Base-by-base conservation (phyloP, 1,140 invertebrate species). In the Polypedilum pembai region DNA sequence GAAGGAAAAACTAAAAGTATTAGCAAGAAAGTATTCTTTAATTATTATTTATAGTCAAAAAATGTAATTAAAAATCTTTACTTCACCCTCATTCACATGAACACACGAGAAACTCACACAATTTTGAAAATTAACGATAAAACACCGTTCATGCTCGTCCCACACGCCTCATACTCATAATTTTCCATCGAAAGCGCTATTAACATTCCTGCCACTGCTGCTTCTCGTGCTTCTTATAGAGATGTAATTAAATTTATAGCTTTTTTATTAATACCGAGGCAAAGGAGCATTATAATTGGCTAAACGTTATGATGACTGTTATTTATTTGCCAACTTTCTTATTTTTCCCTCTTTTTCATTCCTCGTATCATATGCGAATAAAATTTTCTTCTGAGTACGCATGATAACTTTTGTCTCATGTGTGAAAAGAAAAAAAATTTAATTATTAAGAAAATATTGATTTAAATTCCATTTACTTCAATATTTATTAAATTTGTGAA, bases 1-100 rank as follows among this genome's bases (percentile, higher is more conserved):
- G n/a, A n/a, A 69, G 17, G 8, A 20, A 8, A 69, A 56, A 56
- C 45, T 56, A 56, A 69, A 69, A 69, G 65, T 69, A 69, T 69
- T 69, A 69, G 65, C 65, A 56, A 56, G 8, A 69, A 69, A 69
- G 65, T 69, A 69, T 69, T n/a, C 65, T 69, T 69, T 69, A 69
- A 69, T 69, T 69, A 69, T 69, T 69, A 69, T 69, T 69, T 69
- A 69, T 69, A 69, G 65, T 69, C 65, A 21, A 69, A 69, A 69
- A 69, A 69, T 69, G 65, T 69, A 69, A 69, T 69, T 69, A 69
- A 69, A 69, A 69, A 69, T 69, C 20, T 69, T 18, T 21, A 20
- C 17, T 56, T 12, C 45, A 56, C 45, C 45, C n/a, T 56, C 45
- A 12, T 45, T 45, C 41, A 45, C 15, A 12, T 45, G 8, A 12